A percentile compares a stretch with the other conserved stretches of the same genome.
phyloP scores from a whole-genome alignment of 2,888 invertebrate genomes.

The Alsophila aescularia region DNA sequence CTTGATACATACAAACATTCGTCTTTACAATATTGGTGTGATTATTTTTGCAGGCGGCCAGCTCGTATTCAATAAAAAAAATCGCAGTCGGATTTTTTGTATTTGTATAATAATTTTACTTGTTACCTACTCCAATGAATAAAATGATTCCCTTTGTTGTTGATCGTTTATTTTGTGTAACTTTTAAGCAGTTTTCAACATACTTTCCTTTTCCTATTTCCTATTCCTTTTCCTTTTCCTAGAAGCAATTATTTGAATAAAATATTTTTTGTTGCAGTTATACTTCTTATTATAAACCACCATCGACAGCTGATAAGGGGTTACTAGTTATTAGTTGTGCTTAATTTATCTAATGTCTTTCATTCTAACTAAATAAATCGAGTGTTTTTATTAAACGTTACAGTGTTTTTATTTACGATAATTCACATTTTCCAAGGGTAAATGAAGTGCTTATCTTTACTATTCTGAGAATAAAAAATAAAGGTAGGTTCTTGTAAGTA shows the following conservation, averaged over 20 bases:
- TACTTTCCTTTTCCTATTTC: no score
- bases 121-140: no score
- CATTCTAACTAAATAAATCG: slow-evolving; percentile 9
- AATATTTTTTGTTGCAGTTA: slow-evolving; percentile 63
- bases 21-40: no score
- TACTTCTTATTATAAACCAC: slow-evolving; percentile 68
- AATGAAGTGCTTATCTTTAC: slow-evolving; percentile 27
- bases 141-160: no score
- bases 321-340: slow-evolving; percentile 35
- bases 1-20: no score
- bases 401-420: slow-evolving; percentile 29
- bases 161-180: no score
- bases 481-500: slow-evolving; percentile 70
- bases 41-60: no score
- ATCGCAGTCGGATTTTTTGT: no score
- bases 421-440: slow-evolving; percentile 22
- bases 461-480: slow-evolving; percentile 21
- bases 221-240: no score
- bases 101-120: no score
- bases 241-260: not conserved
- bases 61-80: no score
- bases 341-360: not conserved
- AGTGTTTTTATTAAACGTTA: slow-evolving; percentile 29
- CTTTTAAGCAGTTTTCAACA: no score
- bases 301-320: slow-evolving; percentile 50